These are phyloP conservation scores for Cyanoramphus novaezelandiae DNA, from an alignment of 2,113 vertebrate species.

Conservation along the genomic window DNA sequence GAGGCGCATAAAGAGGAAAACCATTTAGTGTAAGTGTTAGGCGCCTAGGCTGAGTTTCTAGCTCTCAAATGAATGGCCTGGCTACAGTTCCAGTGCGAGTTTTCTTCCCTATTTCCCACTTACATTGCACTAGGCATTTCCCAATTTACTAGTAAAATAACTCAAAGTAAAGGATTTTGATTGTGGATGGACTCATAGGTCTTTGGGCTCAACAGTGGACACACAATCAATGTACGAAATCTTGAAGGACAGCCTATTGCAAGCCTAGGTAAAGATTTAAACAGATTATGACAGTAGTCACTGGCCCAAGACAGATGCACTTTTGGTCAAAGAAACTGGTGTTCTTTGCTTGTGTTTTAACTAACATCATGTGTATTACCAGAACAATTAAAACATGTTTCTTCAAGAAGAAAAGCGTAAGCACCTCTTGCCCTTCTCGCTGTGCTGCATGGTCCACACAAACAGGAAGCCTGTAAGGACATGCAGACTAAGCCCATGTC, in stretches of 20 bases:
- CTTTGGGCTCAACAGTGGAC: neutral
- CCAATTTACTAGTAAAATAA: neutral
- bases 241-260: neutral
- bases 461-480: neutral
- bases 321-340: neutral
- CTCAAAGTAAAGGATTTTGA: neutral
- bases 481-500: neutral
- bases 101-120: neutral
- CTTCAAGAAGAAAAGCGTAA: neutral
- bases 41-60: neutral
- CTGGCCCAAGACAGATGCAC: neutral
- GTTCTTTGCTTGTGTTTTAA: neutral
- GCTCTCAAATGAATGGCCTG: neutral
- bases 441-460: neutral
- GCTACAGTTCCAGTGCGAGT: neutral
- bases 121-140: neutral
- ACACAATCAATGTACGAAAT: accelerated
- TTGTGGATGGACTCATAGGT: neutral
- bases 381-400: neutral
- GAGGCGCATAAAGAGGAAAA: neutral
- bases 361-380: neutral
- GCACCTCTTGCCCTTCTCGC: neutral
- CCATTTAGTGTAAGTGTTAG: neutral
- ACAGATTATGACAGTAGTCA: neutral
- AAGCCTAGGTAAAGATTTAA: neutral